A percentile compares a stretch with the other conserved stretches of the same genome.
Evolutionary conservation across 2,797 vertebrate genomes (phyloP).

Genomic region (Tiaroga cobitis): DNA sequence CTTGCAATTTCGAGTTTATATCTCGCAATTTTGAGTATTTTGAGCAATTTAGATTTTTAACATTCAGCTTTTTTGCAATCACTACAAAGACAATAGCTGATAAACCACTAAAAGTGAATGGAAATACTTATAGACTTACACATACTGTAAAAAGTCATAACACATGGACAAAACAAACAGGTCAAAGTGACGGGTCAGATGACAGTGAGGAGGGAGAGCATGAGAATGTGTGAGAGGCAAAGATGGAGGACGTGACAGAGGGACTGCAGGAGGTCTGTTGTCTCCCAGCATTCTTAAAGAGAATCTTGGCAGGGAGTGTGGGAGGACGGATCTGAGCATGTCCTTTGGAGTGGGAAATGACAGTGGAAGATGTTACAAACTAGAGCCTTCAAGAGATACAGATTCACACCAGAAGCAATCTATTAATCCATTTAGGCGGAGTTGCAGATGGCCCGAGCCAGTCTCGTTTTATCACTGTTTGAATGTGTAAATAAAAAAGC

Average conservation of each 20-base stretch:
- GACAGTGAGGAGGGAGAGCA: constrained; percentile 5
- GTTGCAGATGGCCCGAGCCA: background rate
- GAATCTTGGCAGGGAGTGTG: constrained; percentile 57
- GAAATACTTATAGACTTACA: background rate
- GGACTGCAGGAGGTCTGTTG: constrained; percentile 50
- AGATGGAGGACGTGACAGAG: constrained; percentile 36
- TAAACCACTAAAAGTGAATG: background rate
- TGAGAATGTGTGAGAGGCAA: constrained; percentile 26
- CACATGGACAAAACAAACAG: constrained; percentile 12
- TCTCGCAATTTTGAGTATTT: no score
- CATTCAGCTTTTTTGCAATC: background rate
- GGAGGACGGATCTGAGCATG: constrained; percentile 56
- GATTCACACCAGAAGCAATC: constrained; percentile 28
- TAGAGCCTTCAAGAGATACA: constrained; percentile 52
- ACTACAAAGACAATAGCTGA: background rate
- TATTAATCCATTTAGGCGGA: background rate
- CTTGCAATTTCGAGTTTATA: background rate
- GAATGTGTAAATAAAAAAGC: background rate
- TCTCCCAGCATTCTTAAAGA: constrained; percentile 56
- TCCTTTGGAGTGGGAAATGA: constrained; percentile 48
- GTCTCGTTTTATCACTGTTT: background rate
- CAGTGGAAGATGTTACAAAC: constrained; percentile 31
- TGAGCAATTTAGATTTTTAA: no score
- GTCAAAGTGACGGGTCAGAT: background rate
- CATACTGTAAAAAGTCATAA: constrained; percentile 10